These are phyloP conservation scores for Chironomus tentans DNA, from an alignment of 2,888 invertebrate species.

Conservation along the genomic window DNA sequence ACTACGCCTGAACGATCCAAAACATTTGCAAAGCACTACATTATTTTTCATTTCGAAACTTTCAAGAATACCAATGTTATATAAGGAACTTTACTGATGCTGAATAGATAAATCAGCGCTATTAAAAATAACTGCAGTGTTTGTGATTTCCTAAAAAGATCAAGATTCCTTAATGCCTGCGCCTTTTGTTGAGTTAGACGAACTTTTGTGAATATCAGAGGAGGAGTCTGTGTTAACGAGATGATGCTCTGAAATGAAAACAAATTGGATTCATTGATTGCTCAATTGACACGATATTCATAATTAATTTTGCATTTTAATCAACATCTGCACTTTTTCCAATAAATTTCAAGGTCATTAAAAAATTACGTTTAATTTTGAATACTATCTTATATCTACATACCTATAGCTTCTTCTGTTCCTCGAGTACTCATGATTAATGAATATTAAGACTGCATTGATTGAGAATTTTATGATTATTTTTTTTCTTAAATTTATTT, in stretches of 20 bases:
- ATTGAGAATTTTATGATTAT: too few relatives aligned
- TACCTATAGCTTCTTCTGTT: not conserved
- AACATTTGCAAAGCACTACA: conserved; percentile 81
- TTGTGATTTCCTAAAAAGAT: conserved; percentile 77
- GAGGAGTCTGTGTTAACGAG: conserved; percentile 46
- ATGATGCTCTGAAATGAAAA: conserved; percentile 9
- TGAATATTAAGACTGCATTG: too few relatives aligned
- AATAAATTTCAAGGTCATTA: not conserved
- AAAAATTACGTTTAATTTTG: not conserved
- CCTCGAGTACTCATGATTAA: not conserved
- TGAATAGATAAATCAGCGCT: conserved; percentile 93
- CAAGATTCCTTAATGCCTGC: conserved; percentile 55
- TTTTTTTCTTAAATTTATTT: too few relatives aligned
- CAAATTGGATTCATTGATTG: not conserved
- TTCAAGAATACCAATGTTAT: conserved; percentile 94
- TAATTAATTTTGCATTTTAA: not conserved
- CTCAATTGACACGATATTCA: not conserved
- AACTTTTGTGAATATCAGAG: conserved; percentile 45
- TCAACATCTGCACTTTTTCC: not conserved
- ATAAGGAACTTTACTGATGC: conserved; percentile 86
- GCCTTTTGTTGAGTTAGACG: not conserved
- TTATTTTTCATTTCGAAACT: conserved; percentile 96
- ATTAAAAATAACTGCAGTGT: conserved; percentile 90
- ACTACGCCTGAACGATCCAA: conserved; percentile 57
- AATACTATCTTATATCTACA: not conserved